Conservation (phyloP, 2,888 invertebrate genomes). For the Tachina grossa region DNA sequence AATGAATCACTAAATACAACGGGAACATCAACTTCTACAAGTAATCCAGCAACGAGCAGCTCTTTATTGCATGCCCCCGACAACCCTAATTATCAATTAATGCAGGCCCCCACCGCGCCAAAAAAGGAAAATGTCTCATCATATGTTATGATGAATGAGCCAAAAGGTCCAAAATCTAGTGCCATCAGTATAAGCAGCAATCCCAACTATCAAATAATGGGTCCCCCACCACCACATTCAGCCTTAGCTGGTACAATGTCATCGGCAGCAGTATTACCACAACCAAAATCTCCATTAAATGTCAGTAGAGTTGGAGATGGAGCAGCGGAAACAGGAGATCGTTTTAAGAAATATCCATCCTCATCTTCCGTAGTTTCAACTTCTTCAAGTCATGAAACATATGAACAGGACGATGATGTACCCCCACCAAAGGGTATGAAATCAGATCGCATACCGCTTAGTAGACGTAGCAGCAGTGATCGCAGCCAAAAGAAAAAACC, state of each 20-base stretch:
- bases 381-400: slow-evolving; percentile 72
- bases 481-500: slow-evolving; percentile 61
- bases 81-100: slow-evolving; percentile 78
- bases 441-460: slow-evolving; percentile 78
- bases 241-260: slow-evolving; percentile 19
- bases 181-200: slow-evolving; percentile 73
- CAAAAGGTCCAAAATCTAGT: slow-evolving; percentile 63
- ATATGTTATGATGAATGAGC: slow-evolving; percentile 77
- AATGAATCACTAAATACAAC: slow-evolving; percentile 75
- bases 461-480: slow-evolving; percentile 73
- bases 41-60: slow-evolving; percentile 40
- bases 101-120: slow-evolving; percentile 73
- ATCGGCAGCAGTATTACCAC: slow-evolving; percentile 66
- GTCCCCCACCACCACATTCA: slow-evolving; percentile 56
- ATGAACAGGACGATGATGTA: slow-evolving; percentile 73
- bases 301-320: slow-evolving; percentile 29
- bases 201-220: slow-evolving; percentile 77
- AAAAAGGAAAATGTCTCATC: slow-evolving; percentile 46
- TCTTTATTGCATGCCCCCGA: slow-evolving; percentile 69
- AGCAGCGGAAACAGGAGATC: slow-evolving; percentile 12
- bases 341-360: slow-evolving; percentile 57
- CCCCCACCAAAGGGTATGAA: slow-evolving; percentile 76
- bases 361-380: slow-evolving; percentile 63
- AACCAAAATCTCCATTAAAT: slow-evolving; percentile 24
- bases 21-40: slow-evolving; percentile 61